Evolutionary conservation across 2,888 invertebrate species (phyloP).

Genomic region (Apotomis turbidana): DNA sequence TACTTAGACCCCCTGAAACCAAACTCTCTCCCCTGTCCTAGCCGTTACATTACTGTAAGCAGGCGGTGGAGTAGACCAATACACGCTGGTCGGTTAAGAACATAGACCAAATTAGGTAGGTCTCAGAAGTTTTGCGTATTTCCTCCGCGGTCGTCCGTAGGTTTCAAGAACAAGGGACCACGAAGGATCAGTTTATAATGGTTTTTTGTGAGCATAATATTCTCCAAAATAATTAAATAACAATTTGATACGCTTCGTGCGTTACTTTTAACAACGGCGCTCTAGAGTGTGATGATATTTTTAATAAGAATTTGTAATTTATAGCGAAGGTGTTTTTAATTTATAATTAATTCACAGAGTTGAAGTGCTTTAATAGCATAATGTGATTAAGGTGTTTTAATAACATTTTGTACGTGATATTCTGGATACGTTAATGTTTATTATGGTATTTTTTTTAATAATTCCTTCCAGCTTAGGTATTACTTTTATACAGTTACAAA

Average conservation of each 20-base stretch:
- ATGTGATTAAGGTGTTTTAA: neutral
- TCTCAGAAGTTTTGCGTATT: slow-evolving; percentile 9
- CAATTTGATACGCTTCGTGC: slow-evolving; percentile 42
- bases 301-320: slow-evolving; percentile 40
- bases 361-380: slow-evolving; percentile 15
- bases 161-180: neutral
- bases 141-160: slow-evolving; percentile 11
- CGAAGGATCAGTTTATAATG: slow-evolving; percentile 17
- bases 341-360: slow-evolving; percentile 28
- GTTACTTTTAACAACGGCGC: slow-evolving; percentile 38
- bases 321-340: slow-evolving; percentile 35
- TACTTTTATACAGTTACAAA: no score
- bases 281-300: slow-evolving; percentile 36
- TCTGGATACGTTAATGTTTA: neutral
- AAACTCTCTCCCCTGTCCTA: neutral
- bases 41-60: slow-evolving; percentile 6
- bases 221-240: slow-evolving; percentile 42
- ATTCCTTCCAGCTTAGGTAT: no score
- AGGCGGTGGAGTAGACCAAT: slow-evolving; percentile 5
- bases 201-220: slow-evolving; percentile 34
- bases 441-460: no score
- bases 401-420: neutral
- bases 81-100: slow-evolving; percentile 26
- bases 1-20: slow-evolving; percentile 17
- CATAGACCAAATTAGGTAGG: slow-evolving; percentile 26